Evolutionary conservation across 2,797 vertebrate species (phyloP).

Genomic region (Notamacropus eugenii): DNA sequence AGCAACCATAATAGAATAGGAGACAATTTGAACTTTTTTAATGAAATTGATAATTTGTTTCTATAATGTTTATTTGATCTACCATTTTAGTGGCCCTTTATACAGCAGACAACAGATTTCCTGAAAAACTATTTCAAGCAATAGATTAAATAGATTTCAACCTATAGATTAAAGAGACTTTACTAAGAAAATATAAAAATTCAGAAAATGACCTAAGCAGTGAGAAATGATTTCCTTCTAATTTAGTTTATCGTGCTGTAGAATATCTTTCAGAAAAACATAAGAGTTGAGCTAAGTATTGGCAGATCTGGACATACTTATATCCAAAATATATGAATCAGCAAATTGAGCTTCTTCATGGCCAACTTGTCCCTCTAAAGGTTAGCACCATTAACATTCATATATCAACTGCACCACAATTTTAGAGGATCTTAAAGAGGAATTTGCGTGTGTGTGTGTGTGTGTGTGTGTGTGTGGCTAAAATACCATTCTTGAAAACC

Average conservation of each 20-base stretch:
- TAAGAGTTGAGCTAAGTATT: slow-evolving; percentile 35
- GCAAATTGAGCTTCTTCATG: slow-evolving; percentile 48
- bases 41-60: not conserved
- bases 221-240: not conserved
- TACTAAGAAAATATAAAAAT: not conserved
- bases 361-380: slow-evolving; percentile 32
- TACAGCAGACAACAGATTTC: not conserved
- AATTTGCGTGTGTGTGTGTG: slow-evolving; percentile 8
- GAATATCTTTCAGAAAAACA: not conserved
- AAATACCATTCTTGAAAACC: slow-evolving; percentile 47
- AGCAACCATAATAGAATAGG: not conserved
- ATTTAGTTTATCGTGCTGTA: not conserved
- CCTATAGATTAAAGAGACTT: not conserved
- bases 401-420: slow-evolving; percentile 7
- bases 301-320: slow-evolving; percentile 7
- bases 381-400: slow-evolving; percentile 39
- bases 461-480: slow-evolving; percentile 12
- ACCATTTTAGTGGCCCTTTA: not conserved
- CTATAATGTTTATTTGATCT: not conserved
- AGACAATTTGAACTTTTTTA: not conserved
- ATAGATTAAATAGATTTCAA: too few species aligned
- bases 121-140: not conserved
- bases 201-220: not conserved
- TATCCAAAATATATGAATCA: not conserved
- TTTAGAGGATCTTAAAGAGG: slow-evolving; percentile 49